Evolutionary conservation across 1,140 invertebrate genomes (phyloP).

Genomic region (Centruroides sculpturatus): DNA sequence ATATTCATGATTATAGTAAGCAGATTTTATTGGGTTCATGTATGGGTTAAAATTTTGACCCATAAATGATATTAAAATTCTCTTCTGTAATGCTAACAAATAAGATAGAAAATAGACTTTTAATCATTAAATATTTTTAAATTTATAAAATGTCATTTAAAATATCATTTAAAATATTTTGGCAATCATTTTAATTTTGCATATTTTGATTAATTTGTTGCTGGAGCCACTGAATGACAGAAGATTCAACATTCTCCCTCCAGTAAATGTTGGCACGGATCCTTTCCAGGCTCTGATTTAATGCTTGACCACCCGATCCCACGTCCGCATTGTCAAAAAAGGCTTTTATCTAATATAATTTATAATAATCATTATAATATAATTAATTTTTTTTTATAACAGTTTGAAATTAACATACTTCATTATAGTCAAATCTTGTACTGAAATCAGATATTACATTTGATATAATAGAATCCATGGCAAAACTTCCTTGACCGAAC

Average conservation of each 20-base stretch:
- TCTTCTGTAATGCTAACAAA: no score
- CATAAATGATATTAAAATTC: no score
- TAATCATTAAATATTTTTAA: no score
- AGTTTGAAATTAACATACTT: slow-evolving; percentile 33
- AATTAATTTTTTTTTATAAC: no score
- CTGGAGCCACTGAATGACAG: slow-evolving; percentile 42
- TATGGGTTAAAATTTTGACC: no score
- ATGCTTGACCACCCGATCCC: slow-evolving; percentile 46
- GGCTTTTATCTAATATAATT: slow-evolving; percentile 38
- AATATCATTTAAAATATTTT: no score
- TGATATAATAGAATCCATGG: slow-evolving; percentile 50
- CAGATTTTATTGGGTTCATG: no score
- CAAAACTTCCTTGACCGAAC: slow-evolving; percentile 50
- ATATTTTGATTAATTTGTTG: slow-evolving; percentile 1
- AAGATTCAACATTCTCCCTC: slow-evolving; percentile 47
- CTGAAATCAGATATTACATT: slow-evolving; percentile 51
- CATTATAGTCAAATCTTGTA: slow-evolving; percentile 53
- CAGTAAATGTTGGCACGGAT: slow-evolving; percentile 62
- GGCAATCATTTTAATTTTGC: no score
- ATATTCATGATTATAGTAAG: no score
- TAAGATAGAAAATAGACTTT: no score
- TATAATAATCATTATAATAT: no score
- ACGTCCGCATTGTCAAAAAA: slow-evolving; percentile 51
- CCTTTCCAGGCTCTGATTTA: slow-evolving; percentile 57
- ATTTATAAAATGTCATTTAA: no score